Percentiles rank a stretch among this genome's conserved stretches.
phyloP scores from a whole-genome alignment of 2,113 vertebrate species.

The Azemiops feae region DNA sequence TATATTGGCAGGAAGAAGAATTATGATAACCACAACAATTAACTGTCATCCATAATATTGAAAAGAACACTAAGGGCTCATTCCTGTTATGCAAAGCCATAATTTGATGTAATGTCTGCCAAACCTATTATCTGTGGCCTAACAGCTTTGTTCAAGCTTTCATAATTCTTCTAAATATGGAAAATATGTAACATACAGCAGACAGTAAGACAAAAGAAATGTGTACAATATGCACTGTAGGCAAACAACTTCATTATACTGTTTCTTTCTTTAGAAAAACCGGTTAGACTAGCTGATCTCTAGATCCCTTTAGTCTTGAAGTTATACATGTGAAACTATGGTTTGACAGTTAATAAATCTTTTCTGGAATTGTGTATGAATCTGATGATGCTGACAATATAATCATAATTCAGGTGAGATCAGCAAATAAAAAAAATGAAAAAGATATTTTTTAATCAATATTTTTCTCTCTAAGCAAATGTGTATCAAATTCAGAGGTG shows the following conservation, averaged over 20 bases:
- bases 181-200: neutral
- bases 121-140: neutral
- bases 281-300: neutral
- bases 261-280: neutral
- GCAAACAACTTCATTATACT: neutral
- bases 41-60: neutral
- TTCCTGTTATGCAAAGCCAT: neutral
- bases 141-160: neutral
- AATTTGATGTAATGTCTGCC: neutral
- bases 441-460: neutral
- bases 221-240: neutral
- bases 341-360: neutral
- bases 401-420: neutral
- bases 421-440: neutral
- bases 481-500: neutral
- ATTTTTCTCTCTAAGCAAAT: neutral
- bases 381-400: neutral
- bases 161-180: neutral
- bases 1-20: neutral
- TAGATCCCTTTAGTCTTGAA: neutral
- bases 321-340: neutral
- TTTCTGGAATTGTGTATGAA: neutral
- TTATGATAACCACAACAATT: neutral
- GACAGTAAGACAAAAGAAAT: neutral
- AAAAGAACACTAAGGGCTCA: neutral